Evolutionary conservation across 2,797 vertebrate species (phyloP), one percentile per base, ranked within the genome.

Genomic region (Darevskia nairensis): DNA sequence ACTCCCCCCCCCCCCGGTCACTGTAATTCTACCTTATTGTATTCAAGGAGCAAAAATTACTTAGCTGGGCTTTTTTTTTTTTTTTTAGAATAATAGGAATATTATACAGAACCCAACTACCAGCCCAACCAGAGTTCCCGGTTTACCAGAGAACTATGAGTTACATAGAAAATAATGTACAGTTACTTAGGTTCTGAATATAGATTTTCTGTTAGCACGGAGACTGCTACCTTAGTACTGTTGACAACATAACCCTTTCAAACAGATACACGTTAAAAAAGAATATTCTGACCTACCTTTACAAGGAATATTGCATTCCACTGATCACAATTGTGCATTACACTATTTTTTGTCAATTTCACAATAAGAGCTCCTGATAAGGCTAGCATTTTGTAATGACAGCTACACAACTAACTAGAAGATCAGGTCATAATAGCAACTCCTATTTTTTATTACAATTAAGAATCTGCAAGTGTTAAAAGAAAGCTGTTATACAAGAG

Each of bases 401-500:
- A 21, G 39, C 74, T 19, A 61, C 66, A 44, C 84, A 32, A 74
- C 32, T 86, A 69, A n/a, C 50, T 83, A 68, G 25, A 39, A 55
- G 46, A 88, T n/a, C 8, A 50, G 68, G 68, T 23, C 17, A 39
- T 84, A 66, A 80, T 2, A 50, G 50, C 27, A 64, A 80, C 9
- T 39, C 25, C 39, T 41, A 55, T 77, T 77, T 32, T 77, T 77
- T 23, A 44, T 21, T 55, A 41, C 11, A 27, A 75, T 10, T 3
- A 66, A 89, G 91, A 88, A 75, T 94, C 90, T 93, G 46, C 9
- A 61, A 77, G 29, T 64, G 29, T 68, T 74, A 91, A 94, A 94
- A 41, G n/a, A 82, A 91, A 46, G 72, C 32, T 3, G 89, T 94
- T 95, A 94, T 91, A 95, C 94, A 95, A 95, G 83, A 76, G 93